These are phyloP conservation scores for Hypanus sabinus DNA, from an alignment of 2,113 vertebrate genomes.

Conservation along the genomic window DNA sequence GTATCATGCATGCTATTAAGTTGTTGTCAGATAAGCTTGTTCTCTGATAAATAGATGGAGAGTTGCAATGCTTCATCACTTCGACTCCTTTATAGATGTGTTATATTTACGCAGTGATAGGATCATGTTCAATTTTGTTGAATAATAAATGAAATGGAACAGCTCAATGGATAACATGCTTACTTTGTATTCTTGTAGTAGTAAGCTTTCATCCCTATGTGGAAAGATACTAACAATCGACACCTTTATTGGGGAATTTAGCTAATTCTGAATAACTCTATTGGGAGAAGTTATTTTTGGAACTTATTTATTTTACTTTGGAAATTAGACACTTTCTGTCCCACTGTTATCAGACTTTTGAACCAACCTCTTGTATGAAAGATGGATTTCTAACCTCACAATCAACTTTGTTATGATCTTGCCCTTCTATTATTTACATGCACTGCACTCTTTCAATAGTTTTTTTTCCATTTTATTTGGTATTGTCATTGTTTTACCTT, in stretches of 20 bases:
- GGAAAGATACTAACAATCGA: not conserved
- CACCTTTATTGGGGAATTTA: not conserved
- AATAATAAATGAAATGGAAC: not conserved
- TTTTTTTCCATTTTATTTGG: no score
- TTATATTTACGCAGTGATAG: not conserved
- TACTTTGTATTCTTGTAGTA: not conserved
- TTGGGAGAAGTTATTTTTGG: not conserved
- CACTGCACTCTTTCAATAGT: no score
- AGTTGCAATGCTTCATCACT: not conserved
- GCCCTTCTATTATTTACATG: no score
- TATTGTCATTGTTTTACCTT: no score
- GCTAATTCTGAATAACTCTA: not conserved
- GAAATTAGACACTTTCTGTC: not conserved
- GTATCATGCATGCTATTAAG: slow-evolving; percentile 44
- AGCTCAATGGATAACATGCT: no score
- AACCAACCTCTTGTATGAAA: no score
- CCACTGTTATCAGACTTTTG: no score
- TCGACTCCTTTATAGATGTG: not conserved
- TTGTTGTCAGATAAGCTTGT: slow-evolving; percentile 43
- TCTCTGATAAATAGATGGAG: slow-evolving; percentile 41
- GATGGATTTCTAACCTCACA: no score
- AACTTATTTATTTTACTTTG: no score
- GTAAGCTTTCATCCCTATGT: not conserved
- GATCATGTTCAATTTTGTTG: not conserved
- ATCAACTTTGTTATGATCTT: no score